phyloP scores from a whole-genome alignment of 2,113 vertebrate genomes.

The Salvelinus alpinus region DNA sequence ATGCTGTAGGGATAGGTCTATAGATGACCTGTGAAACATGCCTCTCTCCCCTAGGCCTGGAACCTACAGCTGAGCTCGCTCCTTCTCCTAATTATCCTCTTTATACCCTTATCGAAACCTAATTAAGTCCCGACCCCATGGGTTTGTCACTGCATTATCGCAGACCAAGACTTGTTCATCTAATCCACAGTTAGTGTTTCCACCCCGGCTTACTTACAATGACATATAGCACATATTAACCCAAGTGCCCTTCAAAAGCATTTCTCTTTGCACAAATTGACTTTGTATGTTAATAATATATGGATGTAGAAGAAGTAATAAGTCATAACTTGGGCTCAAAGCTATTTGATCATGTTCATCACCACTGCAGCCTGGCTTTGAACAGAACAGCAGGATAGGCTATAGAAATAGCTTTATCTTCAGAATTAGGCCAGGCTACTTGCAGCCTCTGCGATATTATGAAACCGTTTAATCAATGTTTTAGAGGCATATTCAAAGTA shows the following conservation, averaged over 20 bases:
- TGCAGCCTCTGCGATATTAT: too few relatives aligned
- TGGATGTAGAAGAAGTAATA: too few relatives aligned
- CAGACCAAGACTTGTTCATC: not conserved
- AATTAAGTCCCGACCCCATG: constrained; percentile 29
- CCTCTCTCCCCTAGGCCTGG: not conserved
- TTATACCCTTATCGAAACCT: constrained; percentile 43
- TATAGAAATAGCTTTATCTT: too few relatives aligned
- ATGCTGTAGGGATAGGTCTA: constrained; percentile 13
- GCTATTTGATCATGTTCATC: not conserved
- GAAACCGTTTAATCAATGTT: too few relatives aligned
- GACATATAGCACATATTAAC: not conserved
- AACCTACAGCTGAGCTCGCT: not conserved
- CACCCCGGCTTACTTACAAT: not conserved
- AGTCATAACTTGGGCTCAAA: not conserved
- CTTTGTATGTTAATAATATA: too few relatives aligned
- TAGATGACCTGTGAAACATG: constrained; percentile 3
- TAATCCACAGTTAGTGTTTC: not conserved
- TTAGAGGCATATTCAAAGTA: too few relatives aligned
- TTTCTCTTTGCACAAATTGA: not conserved
- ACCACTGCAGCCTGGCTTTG: too few relatives aligned
- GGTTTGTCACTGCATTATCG: not conserved
- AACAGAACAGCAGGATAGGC: too few relatives aligned
- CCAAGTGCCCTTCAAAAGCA: not conserved
- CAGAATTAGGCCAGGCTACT: too few relatives aligned
- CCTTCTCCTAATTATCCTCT: constrained; percentile 6